Percentiles rank a stretch among this genome's conserved stretches.
phyloP scores from a whole-genome alignment of 2,113 vertebrate genomes.

The Shinisaurus crocodilurus region DNA sequence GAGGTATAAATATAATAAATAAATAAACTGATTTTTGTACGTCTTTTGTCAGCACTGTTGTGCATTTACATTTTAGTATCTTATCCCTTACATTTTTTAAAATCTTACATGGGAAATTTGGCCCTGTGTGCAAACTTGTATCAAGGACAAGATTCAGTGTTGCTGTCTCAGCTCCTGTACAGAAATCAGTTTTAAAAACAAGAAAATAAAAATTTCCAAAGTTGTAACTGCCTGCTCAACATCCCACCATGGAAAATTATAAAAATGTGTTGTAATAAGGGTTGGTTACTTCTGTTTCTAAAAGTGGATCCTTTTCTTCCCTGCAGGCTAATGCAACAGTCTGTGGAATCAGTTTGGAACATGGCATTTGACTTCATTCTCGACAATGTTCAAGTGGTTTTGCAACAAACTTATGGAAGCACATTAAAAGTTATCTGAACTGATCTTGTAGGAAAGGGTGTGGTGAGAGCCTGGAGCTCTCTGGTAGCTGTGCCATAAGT shows the following conservation, averaged over 20 bases:
- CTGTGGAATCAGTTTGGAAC: conserved; percentile 96
- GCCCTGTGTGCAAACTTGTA: neutral
- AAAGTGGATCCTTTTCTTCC: conserved; percentile 4
- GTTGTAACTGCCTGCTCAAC: neutral
- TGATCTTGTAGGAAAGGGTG: conserved; percentile 60
- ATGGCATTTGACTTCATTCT: conserved; percentile 99
- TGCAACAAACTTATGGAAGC: conserved; percentile 97
- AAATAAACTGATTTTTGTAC: neutral
- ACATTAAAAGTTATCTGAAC: conserved; percentile 91
- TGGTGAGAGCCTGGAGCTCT: conserved; percentile 75
- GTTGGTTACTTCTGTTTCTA: neutral
- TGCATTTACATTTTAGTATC: neutral
- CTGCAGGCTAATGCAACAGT: conserved; percentile 94
- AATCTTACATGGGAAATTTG: neutral
- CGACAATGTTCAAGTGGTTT: conserved; percentile 97
- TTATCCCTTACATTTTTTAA: neutral
- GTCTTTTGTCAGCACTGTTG: neutral
- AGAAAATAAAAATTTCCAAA: neutral
- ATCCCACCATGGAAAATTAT: neutral
- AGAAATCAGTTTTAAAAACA: neutral
- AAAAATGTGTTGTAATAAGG: neutral
- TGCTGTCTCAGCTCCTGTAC: neutral
- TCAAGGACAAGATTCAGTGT: neutral
- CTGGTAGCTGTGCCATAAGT: conserved; percentile 83
- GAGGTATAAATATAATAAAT: too few species aligned